These are phyloP conservation scores for Polyodon spathula DNA, from an alignment of 2,113 vertebrate genomes.

Conservation along the genomic window DNA sequence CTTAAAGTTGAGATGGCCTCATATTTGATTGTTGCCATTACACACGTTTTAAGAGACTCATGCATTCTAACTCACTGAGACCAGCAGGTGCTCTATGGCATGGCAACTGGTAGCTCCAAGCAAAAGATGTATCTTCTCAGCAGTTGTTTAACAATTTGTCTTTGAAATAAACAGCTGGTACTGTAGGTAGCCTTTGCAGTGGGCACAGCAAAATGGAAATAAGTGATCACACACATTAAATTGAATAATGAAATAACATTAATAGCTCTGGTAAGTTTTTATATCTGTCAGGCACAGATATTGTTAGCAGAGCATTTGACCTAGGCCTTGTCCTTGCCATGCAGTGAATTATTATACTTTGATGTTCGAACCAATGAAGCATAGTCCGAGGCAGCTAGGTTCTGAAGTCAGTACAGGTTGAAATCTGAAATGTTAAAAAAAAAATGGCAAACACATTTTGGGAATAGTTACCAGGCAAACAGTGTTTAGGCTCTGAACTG, in stretches of 20 bases:
- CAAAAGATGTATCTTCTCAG: constrained; percentile 2
- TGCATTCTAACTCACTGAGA: too few relatives aligned
- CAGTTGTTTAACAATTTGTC: neutral
- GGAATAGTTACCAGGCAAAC: too few relatives aligned
- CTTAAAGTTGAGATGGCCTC: too few relatives aligned
- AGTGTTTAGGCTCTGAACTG: too few relatives aligned
- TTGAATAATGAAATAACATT: constrained; percentile 31
- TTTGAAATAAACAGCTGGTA: constrained; percentile 16
- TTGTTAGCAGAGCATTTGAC: constrained; percentile 21
- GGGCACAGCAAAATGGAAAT: constrained; percentile 23
- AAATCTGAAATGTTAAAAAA: constrained; percentile 4
- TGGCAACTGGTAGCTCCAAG: neutral
- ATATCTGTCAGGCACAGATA: constrained; percentile 23
- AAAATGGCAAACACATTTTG: too few relatives aligned
- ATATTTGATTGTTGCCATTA: too few relatives aligned
- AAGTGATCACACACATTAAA: constrained; percentile 30
- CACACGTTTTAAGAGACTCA: too few relatives aligned
- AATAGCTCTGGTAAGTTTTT: constrained; percentile 23
- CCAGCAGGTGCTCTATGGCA: neutral
- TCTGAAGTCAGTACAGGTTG: constrained; percentile 23
- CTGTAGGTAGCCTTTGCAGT: constrained; percentile 16
- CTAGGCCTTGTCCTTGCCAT: constrained; percentile 48
- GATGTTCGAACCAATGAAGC: constrained; percentile 38
- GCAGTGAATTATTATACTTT: constrained; percentile 39
- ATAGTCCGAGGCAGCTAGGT: constrained; percentile 27